These are phyloP conservation scores for Cyprinus carpio DNA, from an alignment of 2,113 vertebrate species.

Conservation along the genomic window DNA sequence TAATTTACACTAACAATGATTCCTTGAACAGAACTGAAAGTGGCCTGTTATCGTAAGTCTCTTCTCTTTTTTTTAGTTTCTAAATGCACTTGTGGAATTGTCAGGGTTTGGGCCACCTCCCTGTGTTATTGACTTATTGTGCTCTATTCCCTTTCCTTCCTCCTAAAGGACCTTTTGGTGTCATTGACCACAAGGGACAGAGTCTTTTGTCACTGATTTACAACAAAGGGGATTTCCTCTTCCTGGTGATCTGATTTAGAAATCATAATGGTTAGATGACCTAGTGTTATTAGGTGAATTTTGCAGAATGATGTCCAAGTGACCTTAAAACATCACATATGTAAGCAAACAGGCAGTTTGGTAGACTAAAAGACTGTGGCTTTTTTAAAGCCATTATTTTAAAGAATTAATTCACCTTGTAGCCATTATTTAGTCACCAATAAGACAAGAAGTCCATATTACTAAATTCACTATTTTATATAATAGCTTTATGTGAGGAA, in stretches of 20 bases:
- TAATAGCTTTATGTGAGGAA: neutral
- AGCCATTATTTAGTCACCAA: neutral
- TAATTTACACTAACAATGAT: neutral
- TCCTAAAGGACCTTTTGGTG: constrained; percentile 7
- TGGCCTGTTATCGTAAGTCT: neutral
- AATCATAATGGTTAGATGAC: neutral
- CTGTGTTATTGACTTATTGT: constrained; percentile 36
- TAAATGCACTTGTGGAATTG: neutral
- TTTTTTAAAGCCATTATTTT: too few species aligned
- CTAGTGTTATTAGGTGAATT: constrained; percentile 21
- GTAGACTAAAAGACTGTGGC: neutral
- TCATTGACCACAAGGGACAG: neutral
- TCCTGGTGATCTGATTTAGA: neutral
- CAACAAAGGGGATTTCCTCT: neutral
- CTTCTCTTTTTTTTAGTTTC: neutral
- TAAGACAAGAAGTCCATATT: neutral
- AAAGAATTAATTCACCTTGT: neutral
- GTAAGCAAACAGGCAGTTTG: neutral
- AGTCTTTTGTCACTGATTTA: neutral
- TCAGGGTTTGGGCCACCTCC: constrained; percentile 29
- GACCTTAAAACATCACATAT: neutral
- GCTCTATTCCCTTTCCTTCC: constrained; percentile 62
- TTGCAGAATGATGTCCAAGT: neutral
- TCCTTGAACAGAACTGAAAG: constrained; percentile 4
- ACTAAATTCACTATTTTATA: neutral